phyloP scores from a whole-genome alignment of 2,888 invertebrate genomes.

The Hecatera dysodea region DNA sequence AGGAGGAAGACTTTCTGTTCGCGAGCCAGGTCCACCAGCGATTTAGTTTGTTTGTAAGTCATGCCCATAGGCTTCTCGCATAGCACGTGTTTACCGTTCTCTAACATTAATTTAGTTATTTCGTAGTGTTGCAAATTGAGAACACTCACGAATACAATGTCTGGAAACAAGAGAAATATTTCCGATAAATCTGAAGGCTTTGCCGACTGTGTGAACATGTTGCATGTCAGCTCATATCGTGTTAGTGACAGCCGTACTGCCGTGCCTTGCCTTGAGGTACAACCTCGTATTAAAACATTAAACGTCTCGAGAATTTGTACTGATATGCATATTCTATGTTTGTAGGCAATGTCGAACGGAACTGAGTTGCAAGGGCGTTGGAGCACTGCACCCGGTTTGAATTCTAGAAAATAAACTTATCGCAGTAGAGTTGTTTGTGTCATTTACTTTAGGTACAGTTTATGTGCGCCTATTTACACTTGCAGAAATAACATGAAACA shows the following conservation, averaged over 20 bases:
- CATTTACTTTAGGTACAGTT: slow-evolving; percentile 8
- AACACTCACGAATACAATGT: slow-evolving; percentile 95
- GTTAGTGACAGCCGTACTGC: slow-evolving; percentile 32
- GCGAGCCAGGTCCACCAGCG: slow-evolving; percentile 92
- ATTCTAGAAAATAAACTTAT: slow-evolving; percentile 6
- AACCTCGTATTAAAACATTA: slow-evolving; percentile 43
- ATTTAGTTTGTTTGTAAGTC: slow-evolving; percentile 93
- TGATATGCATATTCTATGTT: slow-evolving; percentile 30
- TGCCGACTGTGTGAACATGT: slow-evolving; percentile 29
- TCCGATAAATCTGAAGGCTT: slow-evolving; percentile 55
- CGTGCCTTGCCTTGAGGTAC: slow-evolving; percentile 49
- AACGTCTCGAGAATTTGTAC: slow-evolving; percentile 31
- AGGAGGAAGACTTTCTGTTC: slow-evolving; percentile 93
- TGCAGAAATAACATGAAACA: slow-evolving; percentile 4
- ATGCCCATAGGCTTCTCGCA: slow-evolving; percentile 96
- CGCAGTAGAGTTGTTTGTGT: background rate
- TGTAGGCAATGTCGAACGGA: slow-evolving; percentile 28
- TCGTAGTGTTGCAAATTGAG: slow-evolving; percentile 94
- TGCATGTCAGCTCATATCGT: slow-evolving; percentile 35
- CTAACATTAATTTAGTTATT: slow-evolving; percentile 93
- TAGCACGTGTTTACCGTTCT: slow-evolving; percentile 95
- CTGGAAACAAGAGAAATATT: slow-evolving; percentile 87
- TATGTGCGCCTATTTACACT: background rate
- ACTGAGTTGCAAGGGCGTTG: slow-evolving; percentile 14
- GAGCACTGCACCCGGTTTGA: slow-evolving; percentile 4